These are phyloP conservation scores for Sardina pilchardus DNA, from an alignment of 2,113 vertebrate species.

Conservation along the genomic window DNA sequence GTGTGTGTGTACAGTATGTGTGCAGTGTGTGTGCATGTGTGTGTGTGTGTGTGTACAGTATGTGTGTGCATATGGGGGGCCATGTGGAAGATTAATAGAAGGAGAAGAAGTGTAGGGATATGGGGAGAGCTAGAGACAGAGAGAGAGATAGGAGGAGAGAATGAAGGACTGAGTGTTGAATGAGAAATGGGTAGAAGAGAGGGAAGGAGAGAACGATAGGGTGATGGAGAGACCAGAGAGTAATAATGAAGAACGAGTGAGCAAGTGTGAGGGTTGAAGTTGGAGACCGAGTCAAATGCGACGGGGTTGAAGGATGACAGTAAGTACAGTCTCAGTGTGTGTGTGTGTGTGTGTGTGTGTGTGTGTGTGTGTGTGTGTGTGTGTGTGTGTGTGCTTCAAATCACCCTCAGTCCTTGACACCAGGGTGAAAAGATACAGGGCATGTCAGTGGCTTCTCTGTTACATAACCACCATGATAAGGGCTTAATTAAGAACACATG, in stretches of 20 bases:
- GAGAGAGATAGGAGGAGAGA: no score
- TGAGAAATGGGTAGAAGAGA: background rate
- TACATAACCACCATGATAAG: background rate
- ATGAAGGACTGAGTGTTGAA: background rate
- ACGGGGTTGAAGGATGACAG: constrained; percentile 18
- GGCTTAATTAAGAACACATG: constrained; percentile 4
- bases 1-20: constrained; percentile 22
- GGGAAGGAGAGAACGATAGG: no score
- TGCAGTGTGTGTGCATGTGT: background rate
- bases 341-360: constrained; percentile 6
- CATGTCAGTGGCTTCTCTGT: background rate
- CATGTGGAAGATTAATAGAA: no score
- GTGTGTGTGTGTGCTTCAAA: background rate
- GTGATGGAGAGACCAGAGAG: no score
- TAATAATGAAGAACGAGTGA: no score
- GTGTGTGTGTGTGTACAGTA: no score
- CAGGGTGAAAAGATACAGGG: background rate
- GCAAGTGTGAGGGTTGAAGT: background rate
- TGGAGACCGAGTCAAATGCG: no score
- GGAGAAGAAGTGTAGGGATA: no score
- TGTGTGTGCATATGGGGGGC: no score
- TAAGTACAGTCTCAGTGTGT: background rate
- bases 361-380: constrained; percentile 28
- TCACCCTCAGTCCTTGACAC: background rate
- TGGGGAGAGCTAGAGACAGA: background rate